These are phyloP conservation scores for Mythimna lalbum DNA, from an alignment of 2,888 invertebrate species.

Conservation along the genomic window DNA sequence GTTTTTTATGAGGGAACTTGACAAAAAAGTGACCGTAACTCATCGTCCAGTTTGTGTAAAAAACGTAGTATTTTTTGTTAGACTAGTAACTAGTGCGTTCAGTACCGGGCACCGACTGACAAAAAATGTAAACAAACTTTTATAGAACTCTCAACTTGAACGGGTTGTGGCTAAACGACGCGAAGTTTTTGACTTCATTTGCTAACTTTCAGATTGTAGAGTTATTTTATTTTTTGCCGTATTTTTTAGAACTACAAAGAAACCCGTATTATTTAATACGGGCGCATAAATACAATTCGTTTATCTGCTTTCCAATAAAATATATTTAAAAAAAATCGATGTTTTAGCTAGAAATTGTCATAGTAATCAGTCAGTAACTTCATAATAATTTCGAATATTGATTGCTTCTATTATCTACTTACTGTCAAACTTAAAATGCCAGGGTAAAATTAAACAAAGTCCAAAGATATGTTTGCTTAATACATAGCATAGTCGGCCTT, in stretches of 20 bases:
- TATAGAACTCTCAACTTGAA: constrained; percentile 27
- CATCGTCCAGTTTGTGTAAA: constrained; percentile 43
- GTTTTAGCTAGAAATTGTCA: neutral
- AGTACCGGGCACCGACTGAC: constrained; percentile 49
- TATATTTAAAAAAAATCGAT: neutral
- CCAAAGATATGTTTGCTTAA: no score
- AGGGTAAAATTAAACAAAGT: no score
- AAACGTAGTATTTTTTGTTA: constrained; percentile 51
- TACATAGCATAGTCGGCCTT: no score
- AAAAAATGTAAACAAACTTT: constrained; percentile 64
- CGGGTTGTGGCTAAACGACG: constrained; percentile 16
- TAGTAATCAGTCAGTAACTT: constrained; percentile 2
- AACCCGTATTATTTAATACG: neutral
- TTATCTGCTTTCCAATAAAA: neutral
- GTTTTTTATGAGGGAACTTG: constrained; percentile 49
- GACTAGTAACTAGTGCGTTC: constrained; percentile 44
- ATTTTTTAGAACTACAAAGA: neutral
- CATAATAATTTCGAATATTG: constrained; percentile 4
- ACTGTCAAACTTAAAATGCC: neutral
- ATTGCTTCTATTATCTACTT: neutral
- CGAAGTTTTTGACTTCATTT: constrained; percentile 25
- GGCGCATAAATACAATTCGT: neutral
- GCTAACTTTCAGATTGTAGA: neutral
- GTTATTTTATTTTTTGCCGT: neutral
- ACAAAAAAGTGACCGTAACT: constrained; percentile 60